Conservation (phyloP, 2,113 vertebrate genomes). For the Athene cunicularia region DNA sequence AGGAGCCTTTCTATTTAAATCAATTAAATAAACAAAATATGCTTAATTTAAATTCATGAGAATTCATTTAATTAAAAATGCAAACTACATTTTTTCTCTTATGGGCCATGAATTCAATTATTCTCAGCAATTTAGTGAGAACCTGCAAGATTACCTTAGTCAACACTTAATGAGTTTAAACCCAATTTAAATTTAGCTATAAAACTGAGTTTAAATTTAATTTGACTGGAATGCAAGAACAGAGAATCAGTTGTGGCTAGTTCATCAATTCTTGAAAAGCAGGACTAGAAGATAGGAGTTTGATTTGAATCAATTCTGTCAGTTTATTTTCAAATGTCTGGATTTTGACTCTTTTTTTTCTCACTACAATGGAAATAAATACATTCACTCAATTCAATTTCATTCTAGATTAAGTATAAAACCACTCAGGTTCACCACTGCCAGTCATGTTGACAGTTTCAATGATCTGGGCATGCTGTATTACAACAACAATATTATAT, state of each 20-base stretch:
- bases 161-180: neutral
- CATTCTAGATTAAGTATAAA: neutral
- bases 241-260: neutral
- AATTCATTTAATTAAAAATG: slow-evolving; percentile 12
- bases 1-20: neutral
- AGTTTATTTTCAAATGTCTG: neutral
- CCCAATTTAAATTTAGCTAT: neutral
- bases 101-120: neutral
- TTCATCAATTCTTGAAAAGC: neutral
- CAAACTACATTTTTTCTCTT: neutral
- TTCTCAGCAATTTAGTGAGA: neutral
- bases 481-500: neutral
- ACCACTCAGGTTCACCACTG: neutral
- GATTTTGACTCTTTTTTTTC: neutral
- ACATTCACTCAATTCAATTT: neutral
- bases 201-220: neutral
- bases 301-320: neutral
- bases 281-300: neutral
- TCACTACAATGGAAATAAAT: neutral
- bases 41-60: neutral
- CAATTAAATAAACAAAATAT: neutral
- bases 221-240: neutral
- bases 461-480: neutral
- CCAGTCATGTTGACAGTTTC: neutral
- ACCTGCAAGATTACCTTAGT: neutral